Base-by-base conservation (phyloP, 2,113 vertebrate genomes). In the Ctenodactylus gundi region DNA sequence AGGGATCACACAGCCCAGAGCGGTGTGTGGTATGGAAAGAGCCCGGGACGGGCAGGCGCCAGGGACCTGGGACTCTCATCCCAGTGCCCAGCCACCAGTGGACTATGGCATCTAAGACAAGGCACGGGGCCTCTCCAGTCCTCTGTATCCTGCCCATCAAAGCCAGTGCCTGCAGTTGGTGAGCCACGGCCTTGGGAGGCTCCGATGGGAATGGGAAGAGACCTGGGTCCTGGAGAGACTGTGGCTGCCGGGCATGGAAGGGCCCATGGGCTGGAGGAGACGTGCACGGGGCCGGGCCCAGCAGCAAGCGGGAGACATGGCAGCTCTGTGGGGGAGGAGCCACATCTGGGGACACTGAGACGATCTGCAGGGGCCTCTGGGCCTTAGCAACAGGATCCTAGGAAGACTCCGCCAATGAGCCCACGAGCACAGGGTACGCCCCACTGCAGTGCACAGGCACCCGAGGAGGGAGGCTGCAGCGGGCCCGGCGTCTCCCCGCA, bases 1-100 rank as follows among this genome's bases (percentile, higher is more conserved):
- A n/a, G n/a, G n/a, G n/a, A n/a, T n/a, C 5, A 21, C 9, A 2
- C 15, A 0, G 14, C 82, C 0, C 15, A 36, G 29, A 41, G 14
- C 39, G 6, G 6, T 0, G 1, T 0, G 3, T 12, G 14, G 21
- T 2, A 3, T 23, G 23, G 15, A 6, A 12, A n/a, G 87, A n/a
- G 36, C 18, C n/a, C 34, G 34, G 41, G 11, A 12, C 34, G 41
- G 11, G 9, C 34, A 57, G 11, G 12, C 1, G 34, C 17, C 21
- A 10, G 31, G 46, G 39, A 49, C n/a, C 60, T 58, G 58, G 9
- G 41, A 6, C 10, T 62, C 53, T 9, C 6, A 36, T 55, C 25
- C 36, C 10, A 1, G 39, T n/a, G n/a, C 7, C 31, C 62, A 5
- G 29, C 29, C 46, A 39, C 57, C 21, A 10, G 3, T 15, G 65